Conservation (phyloP, 2,113 vertebrate species). For the Calidris pygmaea region DNA sequence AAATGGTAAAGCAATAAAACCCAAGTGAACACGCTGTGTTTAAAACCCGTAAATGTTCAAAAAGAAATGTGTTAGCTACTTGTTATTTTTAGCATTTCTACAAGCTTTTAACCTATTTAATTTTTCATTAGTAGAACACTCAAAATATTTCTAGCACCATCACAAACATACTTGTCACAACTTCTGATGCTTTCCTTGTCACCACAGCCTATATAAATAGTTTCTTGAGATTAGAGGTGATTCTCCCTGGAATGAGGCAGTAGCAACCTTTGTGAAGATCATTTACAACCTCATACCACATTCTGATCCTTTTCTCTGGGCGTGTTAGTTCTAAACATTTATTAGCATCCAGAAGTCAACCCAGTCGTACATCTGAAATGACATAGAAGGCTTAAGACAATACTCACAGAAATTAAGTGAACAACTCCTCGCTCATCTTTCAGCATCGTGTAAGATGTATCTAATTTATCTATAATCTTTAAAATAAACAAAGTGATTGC, state of each 20-base stretch:
- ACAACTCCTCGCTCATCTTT: neutral
- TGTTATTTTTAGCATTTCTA: neutral
- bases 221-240: conserved; percentile 34
- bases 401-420: neutral
- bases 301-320: neutral
- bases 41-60: neutral
- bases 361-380: conserved; percentile 1
- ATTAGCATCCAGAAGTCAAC: conserved; percentile 37
- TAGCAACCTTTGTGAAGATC: conserved; percentile 26
- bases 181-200: conserved; percentile 26
- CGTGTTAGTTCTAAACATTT: conserved; percentile 31
- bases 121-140: neutral
- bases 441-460: neutral
- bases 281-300: neutral
- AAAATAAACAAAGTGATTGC: conserved; percentile 29
- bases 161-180: conserved; percentile 7
- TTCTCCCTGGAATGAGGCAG: conserved; percentile 14
- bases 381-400: neutral
- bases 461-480: neutral
- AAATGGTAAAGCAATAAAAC: neutral
- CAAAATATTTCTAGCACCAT: conserved; percentile 29
- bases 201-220: neutral
- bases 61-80: neutral
- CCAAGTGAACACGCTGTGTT: neutral
- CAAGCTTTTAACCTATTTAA: neutral